A percentile compares a stretch with the other conserved stretches of the same genome.
Evolutionary conservation across 2,797 vertebrate genomes (phyloP).

Genomic region (Serranus cabrilla): DNA sequence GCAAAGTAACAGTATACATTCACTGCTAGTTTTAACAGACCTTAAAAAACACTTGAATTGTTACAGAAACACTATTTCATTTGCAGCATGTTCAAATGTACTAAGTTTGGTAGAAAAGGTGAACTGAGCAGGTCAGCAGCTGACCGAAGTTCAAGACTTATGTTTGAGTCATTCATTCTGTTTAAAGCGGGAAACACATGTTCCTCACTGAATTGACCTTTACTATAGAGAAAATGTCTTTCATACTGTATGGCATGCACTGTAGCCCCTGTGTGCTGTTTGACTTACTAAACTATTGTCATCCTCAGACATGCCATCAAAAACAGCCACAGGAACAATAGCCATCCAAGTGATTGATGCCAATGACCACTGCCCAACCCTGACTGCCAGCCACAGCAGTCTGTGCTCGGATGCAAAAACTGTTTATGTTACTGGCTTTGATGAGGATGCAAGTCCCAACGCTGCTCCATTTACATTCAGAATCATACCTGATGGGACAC

Average conservation of each 20-base stretch:
- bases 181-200: not conserved
- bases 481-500: constrained; percentile 83
- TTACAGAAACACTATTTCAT: not conserved
- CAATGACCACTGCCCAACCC: constrained; percentile 93
- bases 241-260: too few relatives aligned
- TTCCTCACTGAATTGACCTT: not conserved
- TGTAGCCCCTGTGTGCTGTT: not conserved
- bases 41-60: not conserved
- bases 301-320: constrained; percentile 85
- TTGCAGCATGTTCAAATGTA: not conserved
- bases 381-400: constrained; percentile 77
- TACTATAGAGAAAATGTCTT: not conserved
- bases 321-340: constrained; percentile 93
- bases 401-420: constrained; percentile 84
- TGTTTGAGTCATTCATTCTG: not conserved
- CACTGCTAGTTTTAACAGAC: not conserved
- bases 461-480: constrained; percentile 89
- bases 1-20: constrained; percentile 2
- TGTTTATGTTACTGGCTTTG: constrained; percentile 86
- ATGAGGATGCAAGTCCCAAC: constrained; percentile 87
- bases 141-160: not conserved
- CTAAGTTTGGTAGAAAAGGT: not conserved
- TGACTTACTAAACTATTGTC: constrained; percentile 14
- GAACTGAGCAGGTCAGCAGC: not conserved
- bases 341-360: constrained; percentile 86